These are phyloP conservation scores for Metridium senile DNA, from an alignment of 92 coral and sea anemone species.

Conservation along the genomic window DNA sequence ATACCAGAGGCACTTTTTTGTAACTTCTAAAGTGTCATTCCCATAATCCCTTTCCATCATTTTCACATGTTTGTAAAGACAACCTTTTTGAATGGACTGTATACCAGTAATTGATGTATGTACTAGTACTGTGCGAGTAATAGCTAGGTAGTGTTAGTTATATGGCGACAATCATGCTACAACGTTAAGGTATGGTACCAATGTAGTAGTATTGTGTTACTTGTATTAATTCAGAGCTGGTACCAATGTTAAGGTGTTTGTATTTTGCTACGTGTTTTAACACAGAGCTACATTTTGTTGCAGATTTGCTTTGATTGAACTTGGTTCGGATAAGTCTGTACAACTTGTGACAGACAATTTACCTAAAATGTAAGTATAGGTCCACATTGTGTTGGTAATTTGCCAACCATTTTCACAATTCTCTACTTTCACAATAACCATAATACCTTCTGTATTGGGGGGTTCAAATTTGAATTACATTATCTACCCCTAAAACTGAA, in stretches of 20 bases:
- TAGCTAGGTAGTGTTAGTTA: not conserved
- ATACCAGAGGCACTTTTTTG: not conserved
- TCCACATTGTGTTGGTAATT: not conserved
- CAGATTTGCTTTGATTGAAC: conserved; percentile 95
- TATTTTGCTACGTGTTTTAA: not conserved
- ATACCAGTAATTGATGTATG: not conserved
- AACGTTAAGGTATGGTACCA: not conserved
- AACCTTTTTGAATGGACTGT: not conserved
- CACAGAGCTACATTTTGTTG: no score
- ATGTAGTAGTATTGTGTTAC: not conserved
- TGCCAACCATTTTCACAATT: not conserved
- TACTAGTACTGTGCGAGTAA: no score
- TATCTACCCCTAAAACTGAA: no score
- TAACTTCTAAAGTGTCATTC: no score
- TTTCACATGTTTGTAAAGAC: not conserved
- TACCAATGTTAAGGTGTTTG: not conserved
- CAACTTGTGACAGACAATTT: conserved; percentile 84
- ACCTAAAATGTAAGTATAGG: conserved; percentile 88
- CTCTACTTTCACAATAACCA: no score
- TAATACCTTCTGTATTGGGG: no score
- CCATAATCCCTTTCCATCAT: no score
- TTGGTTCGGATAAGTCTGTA: conserved; percentile 91
- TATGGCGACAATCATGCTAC: not conserved
- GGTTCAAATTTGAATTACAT: no score
- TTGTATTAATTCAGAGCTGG: not conserved